Evolutionary conservation across 2,113 vertebrate genomes (phyloP).

Genomic region (Coptodon rendalli): DNA sequence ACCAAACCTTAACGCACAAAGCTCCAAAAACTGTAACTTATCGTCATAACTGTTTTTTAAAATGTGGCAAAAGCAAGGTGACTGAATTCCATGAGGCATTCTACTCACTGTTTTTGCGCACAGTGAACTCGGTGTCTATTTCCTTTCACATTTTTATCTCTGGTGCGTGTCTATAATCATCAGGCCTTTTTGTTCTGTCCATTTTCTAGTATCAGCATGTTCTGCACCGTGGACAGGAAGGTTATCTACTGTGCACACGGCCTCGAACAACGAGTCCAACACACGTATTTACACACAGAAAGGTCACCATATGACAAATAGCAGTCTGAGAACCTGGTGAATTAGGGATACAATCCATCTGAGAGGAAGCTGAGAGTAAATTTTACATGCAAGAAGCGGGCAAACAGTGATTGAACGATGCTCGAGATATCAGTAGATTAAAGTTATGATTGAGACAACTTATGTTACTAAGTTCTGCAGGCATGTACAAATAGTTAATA

Average conservation of each 20-base stretch:
- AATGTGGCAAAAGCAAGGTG: background rate
- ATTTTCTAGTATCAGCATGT: background rate
- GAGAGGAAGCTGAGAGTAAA: background rate
- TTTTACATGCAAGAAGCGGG: background rate
- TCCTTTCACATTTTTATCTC: background rate
- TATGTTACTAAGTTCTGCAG: background rate
- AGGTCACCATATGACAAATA: background rate
- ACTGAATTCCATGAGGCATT: background rate
- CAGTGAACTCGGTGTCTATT: background rate
- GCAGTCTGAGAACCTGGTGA: background rate
- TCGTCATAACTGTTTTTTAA: background rate
- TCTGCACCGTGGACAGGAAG: background rate
- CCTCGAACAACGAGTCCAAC: background rate
- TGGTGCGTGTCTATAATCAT: background rate
- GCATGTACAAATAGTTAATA: background rate
- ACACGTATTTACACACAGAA: background rate
- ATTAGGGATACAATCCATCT: background rate
- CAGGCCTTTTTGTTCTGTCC: background rate
- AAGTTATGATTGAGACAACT: background rate
- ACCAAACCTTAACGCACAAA: slow-evolving; percentile 5
- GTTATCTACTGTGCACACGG: background rate
- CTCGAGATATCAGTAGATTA: background rate
- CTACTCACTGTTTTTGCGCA: background rate
- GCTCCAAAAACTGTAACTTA: background rate
- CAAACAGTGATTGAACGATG: background rate